Evolutionary conservation across 2,113 vertebrate genomes (phyloP), one percentile per base, ranked within the genome.

Genomic region (Crypturellus undulatus): DNA sequence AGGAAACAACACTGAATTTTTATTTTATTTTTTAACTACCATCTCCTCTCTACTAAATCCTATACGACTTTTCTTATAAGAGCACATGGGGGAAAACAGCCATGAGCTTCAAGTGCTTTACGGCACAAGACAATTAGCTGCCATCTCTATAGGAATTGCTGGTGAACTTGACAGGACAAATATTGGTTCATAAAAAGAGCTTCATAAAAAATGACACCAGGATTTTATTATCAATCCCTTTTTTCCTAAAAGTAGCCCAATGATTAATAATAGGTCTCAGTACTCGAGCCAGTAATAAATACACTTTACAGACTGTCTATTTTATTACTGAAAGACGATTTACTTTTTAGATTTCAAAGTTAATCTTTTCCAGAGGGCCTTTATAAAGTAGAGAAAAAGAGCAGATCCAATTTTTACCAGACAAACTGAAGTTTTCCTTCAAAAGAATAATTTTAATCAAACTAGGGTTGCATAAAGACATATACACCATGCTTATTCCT

Each of bases 201-300:
- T 93, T 93, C 83, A 77, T 75, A 84, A 83, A 93, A 92, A 70
- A 60, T 38, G 64, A 59, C 45, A 73, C 40, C 40, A 56, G 30
- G n/a, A 67, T 54, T 92, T 88, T 78, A 54, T 59, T 67, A 87
- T 63, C 54, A 79, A 65, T n/a, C 12, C 30, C 52, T 71, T 73
- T 56, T 75, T 54, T 28, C 58, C 69, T 67, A 90, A 90, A 91
- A 88, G 81, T 26, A 92, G 40, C 34, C 25, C 49, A 24, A 32
- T 43, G 22, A 43, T 32, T 75, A 87, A 75, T 71, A 90, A 72
- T 42, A 86, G n/a, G 38, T 7, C 79, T 88, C 59, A 85, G 20
- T 78, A 87, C n/a, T 80, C 75, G 6, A 71, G n/a, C 10, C 54
- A 67, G 69, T 54, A 89, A 58, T 58, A 87, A 87, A 83, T 40